Conservation (phyloP, 2,797 vertebrate genomes). For the Chaenodraco wilsoni region DNA sequence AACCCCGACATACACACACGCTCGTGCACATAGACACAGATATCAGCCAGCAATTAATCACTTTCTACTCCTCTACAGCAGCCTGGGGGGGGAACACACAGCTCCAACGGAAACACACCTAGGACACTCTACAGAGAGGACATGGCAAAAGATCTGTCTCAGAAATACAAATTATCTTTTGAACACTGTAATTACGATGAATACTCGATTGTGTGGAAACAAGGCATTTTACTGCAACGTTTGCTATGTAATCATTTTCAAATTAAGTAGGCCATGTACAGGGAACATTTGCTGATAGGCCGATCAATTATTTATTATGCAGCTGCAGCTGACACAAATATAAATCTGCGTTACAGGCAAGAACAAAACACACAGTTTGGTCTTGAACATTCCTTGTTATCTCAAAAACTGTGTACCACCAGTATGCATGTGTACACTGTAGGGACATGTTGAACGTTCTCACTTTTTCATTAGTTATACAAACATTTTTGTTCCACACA, state of each 20-base stretch:
- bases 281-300: constrained; percentile 22
- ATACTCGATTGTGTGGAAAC: constrained; percentile 2
- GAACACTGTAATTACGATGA: constrained; percentile 9
- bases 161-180: constrained; percentile 13
- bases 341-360: constrained; percentile 10
- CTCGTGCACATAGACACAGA: constrained; percentile 6
- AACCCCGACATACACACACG: constrained; percentile 2
- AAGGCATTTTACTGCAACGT: constrained; percentile 2
- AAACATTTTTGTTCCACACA: constrained; percentile 5
- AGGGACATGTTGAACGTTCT: background rate
- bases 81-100: background rate
- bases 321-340: constrained; percentile 30
- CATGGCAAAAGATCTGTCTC: constrained; percentile 10
- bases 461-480: background rate
- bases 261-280: constrained; percentile 25
- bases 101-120: constrained; percentile 29
- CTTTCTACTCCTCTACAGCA: constrained; percentile 23
- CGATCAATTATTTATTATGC: constrained; percentile 44
- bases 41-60: constrained; percentile 45
- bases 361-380: constrained; percentile 10
- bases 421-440: background rate
- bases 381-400: background rate
- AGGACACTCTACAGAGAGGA: constrained; percentile 12
- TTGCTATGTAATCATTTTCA: background rate
- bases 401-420: background rate